A percentile compares a stretch with the other conserved stretches of the same genome.
phyloP scores from a whole-genome alignment of 2,113 vertebrate genomes.

The Urocitellus parryii region DNA sequence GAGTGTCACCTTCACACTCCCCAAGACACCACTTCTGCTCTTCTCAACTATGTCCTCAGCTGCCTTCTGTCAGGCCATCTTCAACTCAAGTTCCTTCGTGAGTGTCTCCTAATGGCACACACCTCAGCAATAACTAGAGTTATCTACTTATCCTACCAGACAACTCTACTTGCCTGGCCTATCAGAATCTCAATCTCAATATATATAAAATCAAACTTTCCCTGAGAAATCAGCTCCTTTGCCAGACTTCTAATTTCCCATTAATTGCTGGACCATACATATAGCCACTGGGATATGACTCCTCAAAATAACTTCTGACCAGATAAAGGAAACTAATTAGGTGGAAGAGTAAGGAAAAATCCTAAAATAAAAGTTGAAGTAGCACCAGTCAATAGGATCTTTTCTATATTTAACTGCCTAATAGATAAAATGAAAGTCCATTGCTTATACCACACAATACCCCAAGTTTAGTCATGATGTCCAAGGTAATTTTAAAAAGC shows the following conservation, averaged over 20 bases:
- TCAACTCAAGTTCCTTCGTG: background rate
- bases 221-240: background rate
- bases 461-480: constrained; percentile 1
- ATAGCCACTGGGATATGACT: background rate
- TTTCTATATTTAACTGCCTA: background rate
- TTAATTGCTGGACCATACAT: background rate
- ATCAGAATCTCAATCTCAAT: background rate
- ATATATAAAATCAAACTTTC: background rate
- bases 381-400: background rate
- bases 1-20: background rate
- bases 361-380: constrained; percentile 13
- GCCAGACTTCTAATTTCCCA: background rate
- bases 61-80: background rate
- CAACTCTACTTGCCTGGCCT: background rate
- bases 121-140: no score
- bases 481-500: background rate
- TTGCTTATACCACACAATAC: background rate
- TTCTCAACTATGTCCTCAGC: background rate
- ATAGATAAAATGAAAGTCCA: background rate
- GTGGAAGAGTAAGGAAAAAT: background rate
- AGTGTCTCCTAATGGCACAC: background rate
- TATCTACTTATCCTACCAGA: no score
- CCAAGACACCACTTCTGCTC: background rate
- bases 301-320: constrained; percentile 1
- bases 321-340: background rate